A percentile compares a stretch with the other conserved stretches of the same genome.
Evolutionary conservation across 2,113 vertebrate genomes (phyloP).

Genomic region (Naja naja): DNA sequence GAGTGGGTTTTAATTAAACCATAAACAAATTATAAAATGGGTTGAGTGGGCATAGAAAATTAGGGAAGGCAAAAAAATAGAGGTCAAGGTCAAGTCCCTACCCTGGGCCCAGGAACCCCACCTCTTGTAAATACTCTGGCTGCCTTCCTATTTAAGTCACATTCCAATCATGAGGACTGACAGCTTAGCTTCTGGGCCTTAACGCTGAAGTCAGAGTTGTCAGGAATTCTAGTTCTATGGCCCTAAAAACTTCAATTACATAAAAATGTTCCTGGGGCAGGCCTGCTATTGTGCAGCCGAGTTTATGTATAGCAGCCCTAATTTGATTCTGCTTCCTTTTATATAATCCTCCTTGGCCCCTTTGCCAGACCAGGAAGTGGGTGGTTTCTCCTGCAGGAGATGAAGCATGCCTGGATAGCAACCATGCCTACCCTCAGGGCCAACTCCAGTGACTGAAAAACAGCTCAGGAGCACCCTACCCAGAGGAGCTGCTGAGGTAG

Average conservation of each 20-base stretch:
- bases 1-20: not conserved
- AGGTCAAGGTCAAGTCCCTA: too few relatives aligned
- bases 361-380: not conserved
- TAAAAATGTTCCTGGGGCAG: not conserved
- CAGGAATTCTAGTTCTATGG: not conserved
- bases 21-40: not conserved
- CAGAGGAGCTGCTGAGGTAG: slow-evolving; percentile 10
- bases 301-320: not conserved
- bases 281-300: not conserved
- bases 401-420: not conserved
- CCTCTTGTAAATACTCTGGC: not conserved
- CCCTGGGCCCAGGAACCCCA: not conserved
- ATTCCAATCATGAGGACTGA: not conserved
- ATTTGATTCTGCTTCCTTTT: not conserved
- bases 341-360: not conserved
- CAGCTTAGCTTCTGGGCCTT: not conserved
- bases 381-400: not conserved
- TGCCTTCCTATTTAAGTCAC: not conserved
- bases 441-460: not conserved
- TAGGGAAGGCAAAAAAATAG: not conserved
- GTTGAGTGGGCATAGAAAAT: not conserved
- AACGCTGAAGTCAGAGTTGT: not conserved
- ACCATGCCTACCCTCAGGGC: not conserved
- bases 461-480: slow-evolving; percentile 2
- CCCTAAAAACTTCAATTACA: too few relatives aligned